Evolutionary conservation across 2,888 invertebrate genomes (phyloP).

Genomic region (Sarcophaga rosellei): DNA sequence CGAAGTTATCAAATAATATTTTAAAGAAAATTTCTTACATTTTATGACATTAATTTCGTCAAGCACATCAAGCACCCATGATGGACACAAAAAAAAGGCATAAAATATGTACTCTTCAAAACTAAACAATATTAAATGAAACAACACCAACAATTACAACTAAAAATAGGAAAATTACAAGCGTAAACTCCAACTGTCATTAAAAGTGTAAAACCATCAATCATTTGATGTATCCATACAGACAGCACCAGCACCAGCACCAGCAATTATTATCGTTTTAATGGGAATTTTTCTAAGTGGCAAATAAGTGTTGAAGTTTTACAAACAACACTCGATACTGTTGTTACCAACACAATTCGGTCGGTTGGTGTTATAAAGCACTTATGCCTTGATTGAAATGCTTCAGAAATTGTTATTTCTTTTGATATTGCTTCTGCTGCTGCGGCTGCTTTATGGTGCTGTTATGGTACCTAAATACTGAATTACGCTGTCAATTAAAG

Average conservation of each 20-base stretch:
- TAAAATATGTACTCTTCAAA: not conserved
- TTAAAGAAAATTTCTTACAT: not conserved
- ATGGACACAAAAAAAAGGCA: not conserved
- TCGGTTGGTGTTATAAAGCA: not conserved
- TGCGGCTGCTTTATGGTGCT: not conserved
- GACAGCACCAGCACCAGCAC: not conserved
- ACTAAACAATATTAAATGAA: not conserved
- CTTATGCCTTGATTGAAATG: not conserved
- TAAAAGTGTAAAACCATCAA: conserved; percentile 44
- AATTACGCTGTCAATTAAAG: not conserved
- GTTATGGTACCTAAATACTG: not conserved
- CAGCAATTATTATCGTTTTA: conserved; percentile 49
- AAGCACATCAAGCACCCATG: not conserved
- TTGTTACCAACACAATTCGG: not conserved
- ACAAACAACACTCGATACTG: not conserved
- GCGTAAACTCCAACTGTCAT: conserved; percentile 47
- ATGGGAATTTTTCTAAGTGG: conserved; percentile 26
- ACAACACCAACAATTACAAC: conserved; percentile 1
- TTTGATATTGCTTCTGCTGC: not conserved
- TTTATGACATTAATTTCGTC: not conserved
- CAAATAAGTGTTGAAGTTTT: conserved; percentile 38
- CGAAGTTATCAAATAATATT: too few species aligned
- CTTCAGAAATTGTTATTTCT: too few species aligned
- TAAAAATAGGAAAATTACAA: conserved; percentile 9
- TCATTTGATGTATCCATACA: conserved; percentile 11